These are phyloP conservation scores for Neotragus pygmaeus DNA, from an alignment of 2,113 vertebrate genomes.

Conservation along the genomic window DNA sequence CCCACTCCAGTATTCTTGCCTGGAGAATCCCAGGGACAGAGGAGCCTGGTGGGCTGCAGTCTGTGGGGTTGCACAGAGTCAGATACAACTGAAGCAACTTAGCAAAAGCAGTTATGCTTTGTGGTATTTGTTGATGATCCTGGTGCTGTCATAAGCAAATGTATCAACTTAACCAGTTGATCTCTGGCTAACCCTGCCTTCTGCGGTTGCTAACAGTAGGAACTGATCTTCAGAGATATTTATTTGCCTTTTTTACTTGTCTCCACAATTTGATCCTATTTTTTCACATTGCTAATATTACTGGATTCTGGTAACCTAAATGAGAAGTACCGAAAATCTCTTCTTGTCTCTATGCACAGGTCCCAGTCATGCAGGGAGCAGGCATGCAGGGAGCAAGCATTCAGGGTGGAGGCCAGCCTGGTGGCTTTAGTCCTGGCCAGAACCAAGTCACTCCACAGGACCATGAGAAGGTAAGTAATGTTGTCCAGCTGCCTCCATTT, in stretches of 20 bases:
- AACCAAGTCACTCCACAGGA: constrained; percentile 95
- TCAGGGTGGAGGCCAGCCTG: constrained; percentile 86
- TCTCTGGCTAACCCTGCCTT: constrained; percentile 34
- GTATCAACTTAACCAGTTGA: constrained; percentile 21
- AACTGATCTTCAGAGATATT: constrained; percentile 20
- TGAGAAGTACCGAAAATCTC: neutral
- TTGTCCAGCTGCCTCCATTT: neutral
- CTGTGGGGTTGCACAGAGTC: neutral
- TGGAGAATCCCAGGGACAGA: neutral
- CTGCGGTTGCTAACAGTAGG: constrained; percentile 20
- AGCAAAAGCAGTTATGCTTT: neutral
- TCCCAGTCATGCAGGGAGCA: constrained; percentile 81
- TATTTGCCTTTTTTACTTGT: neutral
- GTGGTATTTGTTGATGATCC: neutral
- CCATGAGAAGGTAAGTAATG: constrained; percentile 91
- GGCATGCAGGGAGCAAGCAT: constrained; percentile 84
- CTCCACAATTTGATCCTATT: neutral
- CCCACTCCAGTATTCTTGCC: neutral
- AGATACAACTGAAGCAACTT: neutral
- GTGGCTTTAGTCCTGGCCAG: constrained; percentile 95
- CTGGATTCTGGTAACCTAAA: neutral
- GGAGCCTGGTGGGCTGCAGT: neutral
- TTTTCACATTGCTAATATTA: neutral
- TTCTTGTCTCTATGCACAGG: constrained; percentile 60
- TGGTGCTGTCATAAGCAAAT: neutral